Evolutionary conservation across 2,113 vertebrate genomes (phyloP).

Genomic region (Arvicanthis niloticus): DNA sequence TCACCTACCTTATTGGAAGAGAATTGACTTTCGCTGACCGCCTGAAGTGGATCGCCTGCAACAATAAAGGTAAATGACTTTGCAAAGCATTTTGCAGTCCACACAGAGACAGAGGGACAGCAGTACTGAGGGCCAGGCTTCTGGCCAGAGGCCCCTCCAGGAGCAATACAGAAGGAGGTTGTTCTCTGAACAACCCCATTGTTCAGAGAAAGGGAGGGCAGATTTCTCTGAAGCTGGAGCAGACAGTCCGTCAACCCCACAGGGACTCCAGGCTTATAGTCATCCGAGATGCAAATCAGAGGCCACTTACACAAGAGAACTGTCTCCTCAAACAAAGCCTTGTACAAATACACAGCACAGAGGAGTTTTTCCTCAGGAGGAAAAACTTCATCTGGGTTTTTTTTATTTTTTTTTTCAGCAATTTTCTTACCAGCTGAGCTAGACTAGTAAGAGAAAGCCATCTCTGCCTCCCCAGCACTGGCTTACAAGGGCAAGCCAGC

Average conservation of each 20-base stretch:
- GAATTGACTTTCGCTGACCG: slow-evolving; percentile 95
- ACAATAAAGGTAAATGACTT: slow-evolving; percentile 92
- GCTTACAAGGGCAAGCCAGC: too few species aligned
- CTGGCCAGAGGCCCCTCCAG: background rate
- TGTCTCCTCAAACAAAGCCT: background rate
- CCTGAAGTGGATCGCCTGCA: slow-evolving; percentile 97
- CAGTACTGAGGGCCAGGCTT: rapidly evolving
- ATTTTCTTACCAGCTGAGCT: background rate
- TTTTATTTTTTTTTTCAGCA: background rate
- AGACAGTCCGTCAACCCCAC: background rate
- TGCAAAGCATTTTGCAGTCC: rapidly evolving
- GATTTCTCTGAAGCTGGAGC: background rate
- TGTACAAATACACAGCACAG: background rate
- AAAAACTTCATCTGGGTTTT: background rate
- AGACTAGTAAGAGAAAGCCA: too few species aligned
- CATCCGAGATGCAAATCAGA: background rate
- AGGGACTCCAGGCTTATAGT: background rate
- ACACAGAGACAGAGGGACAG: rapidly evolving
- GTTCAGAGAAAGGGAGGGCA: background rate
- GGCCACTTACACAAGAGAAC: background rate
- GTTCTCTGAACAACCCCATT: background rate
- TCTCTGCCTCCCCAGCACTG: background rate
- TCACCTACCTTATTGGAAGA: slow-evolving; percentile 97
- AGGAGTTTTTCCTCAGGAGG: background rate
- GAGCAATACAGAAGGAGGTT: rapidly evolving